Evolutionary conservation across 2,797 vertebrate genomes (phyloP).

Genomic region (Ficedula albicollis): DNA sequence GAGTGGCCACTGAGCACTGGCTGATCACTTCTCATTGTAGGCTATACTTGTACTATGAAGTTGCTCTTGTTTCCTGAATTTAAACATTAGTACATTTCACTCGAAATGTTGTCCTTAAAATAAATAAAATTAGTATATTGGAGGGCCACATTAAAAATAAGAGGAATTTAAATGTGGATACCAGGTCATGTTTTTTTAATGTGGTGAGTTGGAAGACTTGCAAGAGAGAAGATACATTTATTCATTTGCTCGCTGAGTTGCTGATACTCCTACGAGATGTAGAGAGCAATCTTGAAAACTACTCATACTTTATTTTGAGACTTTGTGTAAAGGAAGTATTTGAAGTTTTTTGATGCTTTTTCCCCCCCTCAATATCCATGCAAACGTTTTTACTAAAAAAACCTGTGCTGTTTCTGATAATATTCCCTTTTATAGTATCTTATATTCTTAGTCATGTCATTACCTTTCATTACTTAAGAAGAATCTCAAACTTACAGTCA

Average conservation of each 20-base stretch:
- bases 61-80: not conserved
- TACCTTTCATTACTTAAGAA: not conserved
- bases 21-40: not conserved
- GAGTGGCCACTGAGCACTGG: not conserved
- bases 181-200: not conserved
- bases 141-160: not conserved
- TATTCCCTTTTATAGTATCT: not conserved
- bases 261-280: not conserved
- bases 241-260: not conserved
- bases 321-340: not conserved
- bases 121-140: not conserved
- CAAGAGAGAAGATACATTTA: not conserved
- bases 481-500: not conserved
- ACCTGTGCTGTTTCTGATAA: not conserved
- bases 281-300: not conserved
- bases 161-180: not conserved
- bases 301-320: not conserved
- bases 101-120: not conserved
- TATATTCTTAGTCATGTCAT: not conserved
- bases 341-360: not conserved
- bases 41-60: accelerated
- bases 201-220: not conserved
- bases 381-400: not conserved
- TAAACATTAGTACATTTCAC: not conserved
- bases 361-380: not conserved